Evolutionary conservation across 1,140 invertebrate genomes (phyloP).

Genomic region (Thaumetopoea pityocampa): DNA sequence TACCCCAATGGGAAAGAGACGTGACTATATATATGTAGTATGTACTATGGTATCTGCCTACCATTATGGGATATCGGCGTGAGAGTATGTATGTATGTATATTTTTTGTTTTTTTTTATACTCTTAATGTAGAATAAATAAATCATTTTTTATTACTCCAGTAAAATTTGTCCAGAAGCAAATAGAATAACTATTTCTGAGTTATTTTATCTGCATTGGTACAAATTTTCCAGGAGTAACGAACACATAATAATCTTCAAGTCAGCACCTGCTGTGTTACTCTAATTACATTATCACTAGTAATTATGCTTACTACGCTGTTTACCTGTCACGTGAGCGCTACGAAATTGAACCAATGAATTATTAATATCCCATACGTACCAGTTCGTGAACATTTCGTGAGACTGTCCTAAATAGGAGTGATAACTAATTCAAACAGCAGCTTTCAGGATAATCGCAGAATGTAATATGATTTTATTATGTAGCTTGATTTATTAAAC

Average conservation of each 20-base stretch:
- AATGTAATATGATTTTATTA: too few species aligned
- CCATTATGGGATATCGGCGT: too few species aligned
- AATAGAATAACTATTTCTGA: too few species aligned
- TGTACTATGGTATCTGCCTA: too few species aligned
- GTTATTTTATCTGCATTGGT: constrained; percentile 6
- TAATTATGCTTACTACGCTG: constrained; percentile 14
- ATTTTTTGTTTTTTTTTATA: too few species aligned
- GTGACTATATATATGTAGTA: too few species aligned
- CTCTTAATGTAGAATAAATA: too few species aligned
- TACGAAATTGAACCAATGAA: constrained; percentile 19
- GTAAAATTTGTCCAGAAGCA: too few species aligned
- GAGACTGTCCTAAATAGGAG: background rate
- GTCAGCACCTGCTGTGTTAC: constrained; percentile 3
- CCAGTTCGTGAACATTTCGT: constrained; percentile 6
- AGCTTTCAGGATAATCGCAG: constrained; percentile 1
- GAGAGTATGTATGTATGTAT: too few species aligned
- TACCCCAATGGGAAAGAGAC: too few species aligned
- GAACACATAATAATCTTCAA: constrained; percentile 2
- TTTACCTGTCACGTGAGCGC: constrained; percentile 16
- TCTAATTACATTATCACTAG: constrained; percentile 7
- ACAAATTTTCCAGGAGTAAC: background rate
- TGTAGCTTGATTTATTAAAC: too few species aligned
- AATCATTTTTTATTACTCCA: too few species aligned
- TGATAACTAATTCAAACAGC: background rate
- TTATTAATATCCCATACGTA: constrained; percentile 22